phyloP scores from a whole-genome alignment of 1,140 invertebrate genomes.

The Leptopilina clavipes region DNA sequence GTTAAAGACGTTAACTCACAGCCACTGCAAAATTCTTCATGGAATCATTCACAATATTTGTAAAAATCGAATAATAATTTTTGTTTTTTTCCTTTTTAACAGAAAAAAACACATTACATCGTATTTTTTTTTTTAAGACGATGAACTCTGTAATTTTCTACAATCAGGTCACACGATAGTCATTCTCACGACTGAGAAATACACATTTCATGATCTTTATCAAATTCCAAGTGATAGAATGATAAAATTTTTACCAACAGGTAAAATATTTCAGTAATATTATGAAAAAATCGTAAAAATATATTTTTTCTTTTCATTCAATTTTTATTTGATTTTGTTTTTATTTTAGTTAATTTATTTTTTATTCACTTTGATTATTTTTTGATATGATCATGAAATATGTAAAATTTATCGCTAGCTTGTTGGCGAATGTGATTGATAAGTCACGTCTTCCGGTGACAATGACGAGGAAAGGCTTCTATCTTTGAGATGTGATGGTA shows the following conservation, averaged over 20 bases:
- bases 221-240: not conserved
- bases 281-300: no score
- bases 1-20: conserved; percentile 6
- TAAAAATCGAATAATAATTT: no score
- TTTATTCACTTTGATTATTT: not conserved
- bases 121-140: not conserved
- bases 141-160: conserved; percentile 15
- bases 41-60: not conserved
- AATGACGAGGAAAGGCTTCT: not conserved
- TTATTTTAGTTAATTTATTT: no score
- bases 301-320: no score
- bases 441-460: conserved; percentile 11
- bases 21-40: not conserved
- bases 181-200: not conserved
- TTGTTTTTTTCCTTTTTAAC: not conserved
- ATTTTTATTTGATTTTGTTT: no score
- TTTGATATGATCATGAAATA: not conserved
- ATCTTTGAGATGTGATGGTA: conserved; percentile 17
- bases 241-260: not conserved
- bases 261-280: not conserved
- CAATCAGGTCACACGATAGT: not conserved
- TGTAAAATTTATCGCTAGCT: not conserved
- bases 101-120: not conserved
- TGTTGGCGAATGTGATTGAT: not conserved
- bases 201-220: conserved; percentile 20